Conservation (phyloP, 2,797 vertebrate genomes). For the Toxotes lorentzi region DNA sequence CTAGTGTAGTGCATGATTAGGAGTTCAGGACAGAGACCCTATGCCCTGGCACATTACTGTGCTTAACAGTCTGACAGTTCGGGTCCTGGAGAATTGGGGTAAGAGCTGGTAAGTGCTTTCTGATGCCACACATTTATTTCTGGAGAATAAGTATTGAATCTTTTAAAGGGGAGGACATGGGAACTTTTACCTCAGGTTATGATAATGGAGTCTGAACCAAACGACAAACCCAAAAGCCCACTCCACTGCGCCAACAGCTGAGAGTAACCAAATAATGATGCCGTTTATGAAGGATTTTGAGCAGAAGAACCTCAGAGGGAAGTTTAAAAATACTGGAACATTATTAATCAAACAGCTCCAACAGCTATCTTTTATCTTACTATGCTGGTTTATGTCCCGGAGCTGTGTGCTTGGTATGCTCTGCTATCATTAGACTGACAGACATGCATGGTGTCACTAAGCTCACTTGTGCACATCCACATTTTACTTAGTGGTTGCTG, state of each 20-base stretch:
- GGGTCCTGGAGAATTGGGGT: conserved; percentile 7
- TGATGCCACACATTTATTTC: conserved; percentile 38
- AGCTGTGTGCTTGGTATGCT: conserved; percentile 41
- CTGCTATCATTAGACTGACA: conserved; percentile 54
- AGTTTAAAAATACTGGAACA: conserved; percentile 16
- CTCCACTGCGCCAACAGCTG: conserved; percentile 21
- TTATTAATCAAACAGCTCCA: conserved; percentile 43
- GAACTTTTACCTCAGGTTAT: conserved; percentile 13
- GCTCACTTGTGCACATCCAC: conserved; percentile 27
- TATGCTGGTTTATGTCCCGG: conserved; percentile 47
- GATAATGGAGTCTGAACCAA: conserved; percentile 6
- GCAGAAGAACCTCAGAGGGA: conserved; percentile 32
- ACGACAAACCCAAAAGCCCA: conserved; percentile 21
- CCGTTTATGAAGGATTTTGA: conserved; percentile 36
- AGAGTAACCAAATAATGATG: conserved; percentile 55
- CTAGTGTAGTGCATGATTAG: conserved; percentile 67
- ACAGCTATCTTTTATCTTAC: conserved; percentile 54
- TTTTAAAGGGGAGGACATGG: conserved; percentile 29
- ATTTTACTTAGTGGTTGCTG: conserved; percentile 28
- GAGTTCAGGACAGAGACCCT: conserved; percentile 63
- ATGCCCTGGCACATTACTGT: conserved; percentile 56
- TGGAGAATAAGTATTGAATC: conserved; percentile 19
- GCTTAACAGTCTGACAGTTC: conserved; percentile 62
- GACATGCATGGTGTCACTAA: conserved; percentile 40
- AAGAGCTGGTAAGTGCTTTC: conserved; percentile 32